Evolutionary conservation across 2,888 invertebrate species (phyloP).

Genomic region (Ametastegia equiseti): DNA sequence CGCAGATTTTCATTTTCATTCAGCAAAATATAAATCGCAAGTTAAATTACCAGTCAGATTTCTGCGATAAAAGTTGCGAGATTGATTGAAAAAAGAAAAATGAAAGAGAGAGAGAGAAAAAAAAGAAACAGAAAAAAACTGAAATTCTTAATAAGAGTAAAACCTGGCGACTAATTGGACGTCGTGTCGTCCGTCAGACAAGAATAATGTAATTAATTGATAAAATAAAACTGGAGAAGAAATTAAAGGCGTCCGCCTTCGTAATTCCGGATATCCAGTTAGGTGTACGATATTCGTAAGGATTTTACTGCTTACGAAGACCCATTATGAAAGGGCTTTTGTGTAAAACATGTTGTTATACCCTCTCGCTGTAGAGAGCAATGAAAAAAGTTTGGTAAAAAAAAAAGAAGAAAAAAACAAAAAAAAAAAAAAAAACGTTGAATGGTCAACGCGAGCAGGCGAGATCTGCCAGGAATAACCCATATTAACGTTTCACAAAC

Average conservation of each 20-base stretch:
- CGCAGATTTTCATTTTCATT: slow-evolving; percentile 3
- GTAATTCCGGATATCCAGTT: background rate
- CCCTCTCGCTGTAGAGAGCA: background rate
- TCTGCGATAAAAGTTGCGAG: background rate
- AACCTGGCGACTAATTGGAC: slow-evolving; percentile 41
- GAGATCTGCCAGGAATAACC: slow-evolving; percentile 30
- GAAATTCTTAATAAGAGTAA: background rate
- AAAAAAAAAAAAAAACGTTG: no score
- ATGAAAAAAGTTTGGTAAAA: slow-evolving; percentile 1
- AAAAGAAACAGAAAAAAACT: slow-evolving; percentile 3
- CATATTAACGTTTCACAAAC: slow-evolving; percentile 35
- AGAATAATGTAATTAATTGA: slow-evolving; percentile 45
- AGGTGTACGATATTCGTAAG: slow-evolving; percentile 1
- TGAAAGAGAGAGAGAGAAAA: background rate
- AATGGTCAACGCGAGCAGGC: slow-evolving; percentile 34
- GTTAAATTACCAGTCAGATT: background rate
- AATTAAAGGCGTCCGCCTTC: slow-evolving; percentile 18
- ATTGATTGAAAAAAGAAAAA: background rate
- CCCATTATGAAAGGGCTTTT: slow-evolving; percentile 14
- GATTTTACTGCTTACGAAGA: background rate
- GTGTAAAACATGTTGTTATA: slow-evolving; percentile 27
- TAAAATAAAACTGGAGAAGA: slow-evolving; percentile 2
- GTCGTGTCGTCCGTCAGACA: slow-evolving; percentile 13
- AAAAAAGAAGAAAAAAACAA: no score
- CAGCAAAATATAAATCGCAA: background rate